Evolutionary conservation across 2,797 vertebrate genomes (phyloP), one percentile per base, ranked within the genome.

Genomic region (Pipistrellus pygmaeus): DNA sequence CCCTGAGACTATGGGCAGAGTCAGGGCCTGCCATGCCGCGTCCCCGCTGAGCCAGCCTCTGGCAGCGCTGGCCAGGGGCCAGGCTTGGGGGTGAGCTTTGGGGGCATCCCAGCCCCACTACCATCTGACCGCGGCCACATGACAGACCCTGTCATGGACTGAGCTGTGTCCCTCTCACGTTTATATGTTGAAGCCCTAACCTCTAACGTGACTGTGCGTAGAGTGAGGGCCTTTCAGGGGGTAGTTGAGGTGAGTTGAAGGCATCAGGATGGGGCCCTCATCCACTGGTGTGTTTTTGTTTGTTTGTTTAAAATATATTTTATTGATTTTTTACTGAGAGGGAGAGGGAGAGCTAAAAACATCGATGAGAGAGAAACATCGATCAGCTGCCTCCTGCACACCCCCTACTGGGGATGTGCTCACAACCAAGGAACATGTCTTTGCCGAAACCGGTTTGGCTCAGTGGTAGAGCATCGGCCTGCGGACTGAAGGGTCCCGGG

Each of bases 31-130:
- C 64, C 53, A 0, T 12, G 64, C 64, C 32, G 38, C 21, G 8
- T 18, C 66, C 27, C n/a, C 11, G 51, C 20, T 66, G 72, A 81
- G 64, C 30, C n/a, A 13, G 27, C 76, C 66, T 55, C 64, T 0
- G 0, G 5, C 13, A 0, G 32, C 71, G 18, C 38, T 25, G 17
- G 32, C 64, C 46, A 13, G 46, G 25, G 3, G 10, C 20, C n/a
- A 27, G 66, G n/a, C 13, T 8, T 5, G 25, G n/a, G 44, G 53
- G 7, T 57, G 53, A 81, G 53, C 13, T 60, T 44, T 60, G 7
- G 17, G 32, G 71, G 21, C n/a, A 35, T 14, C 55, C 73, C 13
- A 25, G 30, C 38, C 38, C 23, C 11, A 15, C 72, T 21, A 21
- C 57, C 75, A 32, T 38, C 84, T 53, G 72, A 48, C 84, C 48